Percentiles rank a stretch among this genome's conserved stretches.
phyloP scores from a whole-genome alignment of 2,113 vertebrate species.

The Tichodroma muraria region DNA sequence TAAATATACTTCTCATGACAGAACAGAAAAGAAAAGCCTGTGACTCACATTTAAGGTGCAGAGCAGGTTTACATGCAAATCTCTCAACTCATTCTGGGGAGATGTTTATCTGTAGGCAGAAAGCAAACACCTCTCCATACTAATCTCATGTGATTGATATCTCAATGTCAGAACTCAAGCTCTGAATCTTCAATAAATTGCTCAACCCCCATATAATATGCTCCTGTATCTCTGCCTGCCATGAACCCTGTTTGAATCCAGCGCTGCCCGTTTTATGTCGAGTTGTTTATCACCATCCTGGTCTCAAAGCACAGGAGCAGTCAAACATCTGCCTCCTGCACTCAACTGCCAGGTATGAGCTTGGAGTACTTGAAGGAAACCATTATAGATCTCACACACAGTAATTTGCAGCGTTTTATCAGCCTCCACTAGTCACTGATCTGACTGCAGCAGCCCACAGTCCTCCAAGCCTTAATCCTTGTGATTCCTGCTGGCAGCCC shows the following conservation, averaged over 20 bases:
- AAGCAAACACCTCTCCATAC: neutral
- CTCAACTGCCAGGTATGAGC: neutral
- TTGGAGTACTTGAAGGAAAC: neutral
- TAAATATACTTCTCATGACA: neutral
- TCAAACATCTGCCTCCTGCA: neutral
- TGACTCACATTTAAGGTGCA: neutral
- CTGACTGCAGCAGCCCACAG: neutral
- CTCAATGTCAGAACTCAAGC: neutral
- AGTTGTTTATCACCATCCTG: neutral
- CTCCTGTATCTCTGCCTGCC: neutral
- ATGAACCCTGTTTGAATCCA: neutral
- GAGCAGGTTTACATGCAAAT: neutral
- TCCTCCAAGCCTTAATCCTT: neutral
- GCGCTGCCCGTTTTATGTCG: neutral
- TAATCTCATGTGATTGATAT: neutral
- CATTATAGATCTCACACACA: neutral
- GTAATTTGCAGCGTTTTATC: neutral
- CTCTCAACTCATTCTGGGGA: neutral
- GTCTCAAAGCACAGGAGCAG: neutral
- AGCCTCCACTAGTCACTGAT: neutral
- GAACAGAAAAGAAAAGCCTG: neutral
- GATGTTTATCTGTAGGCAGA: neutral
- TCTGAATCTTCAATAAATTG: neutral
- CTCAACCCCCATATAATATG: neutral
- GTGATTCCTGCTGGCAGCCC: neutral